These are phyloP conservation scores for Villa cingulata DNA, from an alignment of 2,888 invertebrate genomes.

Conservation along the genomic window DNA sequence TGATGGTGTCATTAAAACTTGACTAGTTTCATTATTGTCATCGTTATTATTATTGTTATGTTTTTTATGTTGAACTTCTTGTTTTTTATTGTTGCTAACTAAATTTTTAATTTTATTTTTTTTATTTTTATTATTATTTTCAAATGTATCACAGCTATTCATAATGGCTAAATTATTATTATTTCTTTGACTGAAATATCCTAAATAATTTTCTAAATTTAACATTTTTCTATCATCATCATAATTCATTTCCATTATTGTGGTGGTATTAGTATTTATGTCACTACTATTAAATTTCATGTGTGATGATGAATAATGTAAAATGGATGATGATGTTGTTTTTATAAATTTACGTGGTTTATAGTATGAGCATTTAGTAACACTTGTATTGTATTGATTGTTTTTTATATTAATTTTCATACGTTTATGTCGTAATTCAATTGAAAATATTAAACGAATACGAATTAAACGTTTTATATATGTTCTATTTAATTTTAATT, in stretches of 20 bases:
- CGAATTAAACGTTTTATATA: slow-evolving; percentile 17
- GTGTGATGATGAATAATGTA: no score
- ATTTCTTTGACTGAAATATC: slow-evolving; percentile 27
- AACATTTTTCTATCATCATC: no score
- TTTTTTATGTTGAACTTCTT: background rate
- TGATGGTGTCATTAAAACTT: background rate
- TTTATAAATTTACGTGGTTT: background rate
- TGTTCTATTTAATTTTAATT: no score
- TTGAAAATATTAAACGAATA: slow-evolving; percentile 51
- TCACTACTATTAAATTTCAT: no score
- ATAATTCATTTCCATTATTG: background rate
- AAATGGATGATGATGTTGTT: no score
- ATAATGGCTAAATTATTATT: background rate
- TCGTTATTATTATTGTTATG: background rate
- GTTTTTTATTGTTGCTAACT: background rate
- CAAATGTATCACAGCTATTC: background rate
- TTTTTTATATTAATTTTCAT: no score
- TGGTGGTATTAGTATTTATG: background rate
- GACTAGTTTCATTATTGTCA: slow-evolving; percentile 3
- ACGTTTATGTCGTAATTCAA: slow-evolving; percentile 42
- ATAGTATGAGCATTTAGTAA: slow-evolving; percentile 11
- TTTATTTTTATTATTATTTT: no score
- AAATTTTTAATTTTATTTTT: no score
- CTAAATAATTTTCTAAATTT: slow-evolving; percentile 17
- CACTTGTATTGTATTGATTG: no score